Evolutionary conservation across 2,113 vertebrate species (phyloP), one percentile per base, ranked within the genome.

Genomic region (Mesocricetus auratus): DNA sequence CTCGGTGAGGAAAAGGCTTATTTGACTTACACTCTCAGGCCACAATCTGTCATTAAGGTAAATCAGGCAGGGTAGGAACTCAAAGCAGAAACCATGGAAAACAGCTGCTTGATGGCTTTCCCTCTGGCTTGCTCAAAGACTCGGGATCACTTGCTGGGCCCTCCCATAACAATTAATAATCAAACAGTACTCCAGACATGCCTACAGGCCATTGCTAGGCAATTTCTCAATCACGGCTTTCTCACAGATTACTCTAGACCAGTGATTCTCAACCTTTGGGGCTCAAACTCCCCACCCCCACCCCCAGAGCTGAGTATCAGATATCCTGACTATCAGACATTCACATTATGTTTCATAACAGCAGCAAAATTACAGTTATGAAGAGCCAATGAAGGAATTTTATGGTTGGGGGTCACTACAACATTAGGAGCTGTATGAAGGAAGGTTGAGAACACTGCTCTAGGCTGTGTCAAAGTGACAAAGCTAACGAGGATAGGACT

Each of bases 261-360:
- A 73, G n/a, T 73, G 69, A 73, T 39, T 39, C 69, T 73, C 36
- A 39, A 73, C n/a, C 36, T 39, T 17, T 73, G 36, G 17, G 68
- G 36, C 2, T 0, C 15, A n/a, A 19, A 7, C 7, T 1, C 36
- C 36, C 36, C n/a, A n/a, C 47, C 47, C 47, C 47, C 47, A 4
- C 47, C 47, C 4, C 8, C 8, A 8, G 47, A 47, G 47, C 47
- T 47, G 47, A 47, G 8, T 47, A 71, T 71, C 36, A n/a, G 68
- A 19, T 69, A 69, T n/a, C 16, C 7, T 69, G 68, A 33, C 36
- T 36, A n/a, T 33, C 13, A 68, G 68, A n/a, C n/a, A 71, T 71
- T 71, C 36, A 73, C 69, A 39, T 39, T 39, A 39, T 39, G 36
- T 39, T 73, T 73, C 8, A n/a, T 73, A 39, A 39, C 36, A 71